phyloP scores from a whole-genome alignment of 2,113 vertebrate species.

The Muntiacus muntjak region DNA sequence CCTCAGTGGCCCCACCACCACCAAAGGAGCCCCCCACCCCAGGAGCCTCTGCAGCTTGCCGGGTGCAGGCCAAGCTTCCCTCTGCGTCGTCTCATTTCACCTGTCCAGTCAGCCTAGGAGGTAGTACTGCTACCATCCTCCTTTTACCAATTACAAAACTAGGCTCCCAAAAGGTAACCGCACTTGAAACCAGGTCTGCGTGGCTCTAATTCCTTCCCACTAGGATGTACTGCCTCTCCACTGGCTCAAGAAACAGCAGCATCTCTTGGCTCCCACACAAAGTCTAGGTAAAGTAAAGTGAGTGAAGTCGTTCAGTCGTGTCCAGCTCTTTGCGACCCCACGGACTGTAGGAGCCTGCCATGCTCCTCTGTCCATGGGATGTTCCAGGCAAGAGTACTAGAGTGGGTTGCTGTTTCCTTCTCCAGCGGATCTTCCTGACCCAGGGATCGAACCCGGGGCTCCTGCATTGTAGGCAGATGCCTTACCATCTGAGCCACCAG shows the following conservation, averaged over 20 bases:
- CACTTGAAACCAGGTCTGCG: not conserved
- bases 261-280: not conserved
- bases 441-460: too few relatives aligned
- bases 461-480: too few relatives aligned
- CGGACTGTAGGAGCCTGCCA: too few relatives aligned
- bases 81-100: not conserved
- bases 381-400: too few relatives aligned
- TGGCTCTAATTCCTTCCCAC: not conserved
- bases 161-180: not conserved
- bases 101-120: not conserved
- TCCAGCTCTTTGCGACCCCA: too few relatives aligned
- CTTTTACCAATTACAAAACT: not conserved
- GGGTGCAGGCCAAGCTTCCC: fast-evolving
- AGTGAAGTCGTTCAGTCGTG: too few relatives aligned
- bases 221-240: not conserved
- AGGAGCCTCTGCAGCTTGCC: fast-evolving
- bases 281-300: not conserved
- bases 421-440: too few relatives aligned
- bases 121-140: not conserved
- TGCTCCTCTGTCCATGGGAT: too few relatives aligned
- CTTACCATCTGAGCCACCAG: too few relatives aligned
- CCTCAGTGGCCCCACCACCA: not conserved
- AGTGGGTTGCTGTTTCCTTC: too few relatives aligned
- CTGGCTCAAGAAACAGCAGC: not conserved
- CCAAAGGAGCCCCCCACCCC: not conserved